A percentile compares a stretch with the other conserved stretches of the same genome.
These are phyloP conservation scores for Typhlichthys subterraneus DNA, from an alignment of 2,797 vertebrate genomes.

Conservation along the genomic window DNA sequence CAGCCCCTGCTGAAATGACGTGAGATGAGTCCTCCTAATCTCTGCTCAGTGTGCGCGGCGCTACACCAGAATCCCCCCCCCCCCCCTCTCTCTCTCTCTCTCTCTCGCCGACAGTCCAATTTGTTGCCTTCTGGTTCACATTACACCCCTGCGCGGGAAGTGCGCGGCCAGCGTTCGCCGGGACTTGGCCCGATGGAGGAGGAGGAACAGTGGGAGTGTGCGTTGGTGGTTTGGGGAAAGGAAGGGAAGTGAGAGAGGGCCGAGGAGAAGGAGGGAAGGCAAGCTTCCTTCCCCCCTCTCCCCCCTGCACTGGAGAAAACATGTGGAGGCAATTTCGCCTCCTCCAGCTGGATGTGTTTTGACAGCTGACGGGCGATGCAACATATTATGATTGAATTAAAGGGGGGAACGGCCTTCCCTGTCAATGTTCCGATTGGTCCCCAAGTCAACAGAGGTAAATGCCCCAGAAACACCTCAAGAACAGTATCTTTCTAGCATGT, in stretches of 20 bases:
- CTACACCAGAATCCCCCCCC: constrained; percentile 2
- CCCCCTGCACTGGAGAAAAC: constrained; percentile 48
- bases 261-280: constrained; percentile 21
- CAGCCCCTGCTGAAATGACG: constrained; percentile 15
- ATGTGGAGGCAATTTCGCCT: constrained; percentile 66
- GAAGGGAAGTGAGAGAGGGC: constrained; percentile 6
- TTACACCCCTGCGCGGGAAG: constrained; percentile 47
- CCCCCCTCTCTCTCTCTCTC: constrained; percentile 27
- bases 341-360: constrained; percentile 73
- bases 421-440: constrained; percentile 25
- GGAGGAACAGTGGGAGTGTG: background rate
- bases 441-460: constrained; percentile 29
- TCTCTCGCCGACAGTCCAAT: constrained; percentile 53
- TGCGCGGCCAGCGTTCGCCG: constrained; percentile 19
- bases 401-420: constrained; percentile 50
- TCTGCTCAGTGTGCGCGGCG: constrained; percentile 25
- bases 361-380: constrained; percentile 72
- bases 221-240: background rate
- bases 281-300: no score
- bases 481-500: constrained; percentile 14
- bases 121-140: constrained; percentile 69
- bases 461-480: constrained; percentile 11
- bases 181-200: background rate
- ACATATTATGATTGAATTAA: constrained; percentile 66
- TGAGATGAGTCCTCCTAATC: constrained; percentile 30